Evolutionary conservation across 2,113 vertebrate species (phyloP).

Genomic region (Peromyscus maniculatus): DNA sequence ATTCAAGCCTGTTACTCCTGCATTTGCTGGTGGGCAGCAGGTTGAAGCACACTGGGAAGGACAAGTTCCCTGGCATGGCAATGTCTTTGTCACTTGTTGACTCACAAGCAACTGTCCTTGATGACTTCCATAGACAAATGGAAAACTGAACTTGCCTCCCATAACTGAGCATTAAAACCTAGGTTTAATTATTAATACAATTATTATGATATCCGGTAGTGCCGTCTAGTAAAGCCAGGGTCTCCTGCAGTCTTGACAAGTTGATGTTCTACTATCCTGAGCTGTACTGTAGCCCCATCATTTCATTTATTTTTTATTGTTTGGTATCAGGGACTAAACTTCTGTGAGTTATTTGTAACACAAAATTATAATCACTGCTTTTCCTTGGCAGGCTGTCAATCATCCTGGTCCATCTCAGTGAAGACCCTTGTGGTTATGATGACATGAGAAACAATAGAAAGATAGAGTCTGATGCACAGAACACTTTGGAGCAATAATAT

Average conservation of each 20-base stretch:
- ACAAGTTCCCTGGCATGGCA: not conserved
- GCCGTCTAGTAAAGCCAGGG: not conserved
- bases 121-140: not conserved
- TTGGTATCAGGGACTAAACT: not conserved
- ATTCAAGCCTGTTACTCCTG: not conserved
- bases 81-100: not conserved
- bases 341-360: not conserved
- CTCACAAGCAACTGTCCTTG: not conserved
- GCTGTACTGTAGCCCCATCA: not conserved
- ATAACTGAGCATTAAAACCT: not conserved
- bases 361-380: not conserved
- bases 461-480: not conserved
- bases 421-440: not conserved
- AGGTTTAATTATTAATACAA: not conserved
- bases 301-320: not conserved
- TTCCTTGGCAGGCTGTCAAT: not conserved
- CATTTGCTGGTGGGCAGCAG: rapidly evolving
- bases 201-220: not conserved
- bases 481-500: not conserved
- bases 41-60: not conserved
- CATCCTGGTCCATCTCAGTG: not conserved
- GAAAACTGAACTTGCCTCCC: not conserved
- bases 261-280: not conserved
- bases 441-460: not conserved
- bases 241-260: not conserved